These are phyloP conservation scores for Candoia aspera DNA, from an alignment of 2,113 vertebrate genomes.

Conservation along the genomic window DNA sequence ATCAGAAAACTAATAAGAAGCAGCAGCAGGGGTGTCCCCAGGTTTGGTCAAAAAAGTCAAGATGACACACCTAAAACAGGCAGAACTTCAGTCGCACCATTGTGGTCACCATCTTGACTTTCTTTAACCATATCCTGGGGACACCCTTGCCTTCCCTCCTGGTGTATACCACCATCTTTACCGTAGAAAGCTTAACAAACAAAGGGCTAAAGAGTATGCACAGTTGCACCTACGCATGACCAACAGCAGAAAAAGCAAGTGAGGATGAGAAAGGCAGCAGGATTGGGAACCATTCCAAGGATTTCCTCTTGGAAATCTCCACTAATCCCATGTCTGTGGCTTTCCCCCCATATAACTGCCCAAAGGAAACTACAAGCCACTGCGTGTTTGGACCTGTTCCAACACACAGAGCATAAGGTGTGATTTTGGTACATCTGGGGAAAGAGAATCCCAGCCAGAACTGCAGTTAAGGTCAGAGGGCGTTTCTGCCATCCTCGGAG, in stretches of 20 bases:
- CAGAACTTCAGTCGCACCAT: no score
- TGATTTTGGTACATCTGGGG: background rate
- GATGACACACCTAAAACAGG: no score
- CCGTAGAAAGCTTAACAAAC: background rate
- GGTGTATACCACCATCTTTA: no score
- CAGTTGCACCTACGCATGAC: background rate
- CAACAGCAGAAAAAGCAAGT: background rate
- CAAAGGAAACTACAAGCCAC: background rate
- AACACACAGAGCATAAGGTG: background rate
- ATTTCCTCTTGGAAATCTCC: background rate
- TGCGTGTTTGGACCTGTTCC: constrained; percentile 20
- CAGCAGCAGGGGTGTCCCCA: no score
- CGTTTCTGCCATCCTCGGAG: background rate
- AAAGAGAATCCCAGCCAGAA: background rate
- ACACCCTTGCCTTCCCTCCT: no score
- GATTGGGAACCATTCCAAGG: background rate
- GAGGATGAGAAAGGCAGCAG: background rate
- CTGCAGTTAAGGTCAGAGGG: background rate
- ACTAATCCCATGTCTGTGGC: background rate
- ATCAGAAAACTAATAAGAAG: no score
- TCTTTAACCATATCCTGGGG: no score
- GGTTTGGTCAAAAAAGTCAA: no score
- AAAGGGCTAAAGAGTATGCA: background rate
- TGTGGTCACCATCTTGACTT: no score
- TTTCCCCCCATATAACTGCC: background rate